Evolutionary conservation across 2,797 vertebrate genomes (phyloP).

Genomic region (Pipistrellus kuhlii): DNA sequence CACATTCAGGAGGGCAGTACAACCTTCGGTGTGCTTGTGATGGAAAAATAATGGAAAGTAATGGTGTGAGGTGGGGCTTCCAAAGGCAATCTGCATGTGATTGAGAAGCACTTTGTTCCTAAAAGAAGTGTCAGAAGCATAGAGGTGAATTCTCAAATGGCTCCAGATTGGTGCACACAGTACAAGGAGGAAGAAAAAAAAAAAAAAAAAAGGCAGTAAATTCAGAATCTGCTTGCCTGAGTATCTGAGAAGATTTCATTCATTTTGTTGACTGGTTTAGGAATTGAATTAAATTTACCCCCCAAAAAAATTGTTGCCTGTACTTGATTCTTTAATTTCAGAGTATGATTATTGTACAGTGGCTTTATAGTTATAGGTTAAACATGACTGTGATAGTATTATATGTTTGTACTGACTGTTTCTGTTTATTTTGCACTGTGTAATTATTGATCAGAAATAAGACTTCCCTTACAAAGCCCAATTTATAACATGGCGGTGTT

Average conservation of each 20-base stretch:
- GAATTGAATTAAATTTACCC: background rate
- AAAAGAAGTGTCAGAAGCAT: background rate
- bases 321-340: conserved; percentile 1
- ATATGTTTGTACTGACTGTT: background rate
- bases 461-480: background rate
- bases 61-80: background rate
- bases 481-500: conserved; percentile 18
- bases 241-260: background rate
- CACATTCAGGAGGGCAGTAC: background rate
- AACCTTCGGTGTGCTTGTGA: background rate
- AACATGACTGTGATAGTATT: background rate
- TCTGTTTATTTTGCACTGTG: conserved; percentile 39
- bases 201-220: background rate
- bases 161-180: background rate
- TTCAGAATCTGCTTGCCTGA: background rate
- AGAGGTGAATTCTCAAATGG: background rate
- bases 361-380: background rate
- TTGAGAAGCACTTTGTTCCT: background rate
- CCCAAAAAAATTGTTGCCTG: background rate
- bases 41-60: background rate
- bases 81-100: background rate
- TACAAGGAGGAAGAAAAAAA: too few relatives aligned
- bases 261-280: background rate
- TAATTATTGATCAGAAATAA: conserved; percentile 53
- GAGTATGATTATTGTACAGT: background rate